Evolutionary conservation across 2,797 vertebrate species (phyloP).

Genomic region (Epinephelus coioides): DNA sequence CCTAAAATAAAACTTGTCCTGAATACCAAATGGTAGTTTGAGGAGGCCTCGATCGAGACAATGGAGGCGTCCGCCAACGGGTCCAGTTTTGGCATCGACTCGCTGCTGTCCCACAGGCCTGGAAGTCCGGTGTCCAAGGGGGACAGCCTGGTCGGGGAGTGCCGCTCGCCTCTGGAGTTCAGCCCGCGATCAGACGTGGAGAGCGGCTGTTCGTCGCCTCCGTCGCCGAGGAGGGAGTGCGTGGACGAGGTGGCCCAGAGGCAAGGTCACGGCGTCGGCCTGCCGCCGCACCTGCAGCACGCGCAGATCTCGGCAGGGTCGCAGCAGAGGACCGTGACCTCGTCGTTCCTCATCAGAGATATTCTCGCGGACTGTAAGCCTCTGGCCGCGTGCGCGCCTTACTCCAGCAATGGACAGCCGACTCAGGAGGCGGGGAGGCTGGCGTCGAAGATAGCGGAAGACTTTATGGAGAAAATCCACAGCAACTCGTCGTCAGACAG

Average conservation of each 20-base stretch:
- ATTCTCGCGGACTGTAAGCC: constrained; percentile 98
- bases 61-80: constrained; percentile 98
- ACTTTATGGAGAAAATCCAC: constrained; percentile 95
- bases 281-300: constrained; percentile 91
- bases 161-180: constrained; percentile 94
- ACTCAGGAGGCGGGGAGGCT: constrained; percentile 91
- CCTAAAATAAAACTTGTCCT: constrained; percentile 73
- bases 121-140: constrained; percentile 93
- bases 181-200: constrained; percentile 94
- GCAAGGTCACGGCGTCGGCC: constrained; percentile 85
- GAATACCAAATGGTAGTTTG: constrained; percentile 86
- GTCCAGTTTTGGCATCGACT: constrained; percentile 96
- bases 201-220: constrained; percentile 94
- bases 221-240: constrained; percentile 93
- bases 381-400: constrained; percentile 96
- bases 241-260: constrained; percentile 88
- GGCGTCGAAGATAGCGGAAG: constrained; percentile 90
- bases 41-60: constrained; percentile 81
- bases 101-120: constrained; percentile 95
- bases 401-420: constrained; percentile 94
- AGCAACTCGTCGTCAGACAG: constrained; percentile 95
- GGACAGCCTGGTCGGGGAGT: constrained; percentile 91
- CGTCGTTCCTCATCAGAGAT: constrained; percentile 98
- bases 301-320: constrained; percentile 92
- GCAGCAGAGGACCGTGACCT: constrained; percentile 96